Evolutionary conservation across 2,888 invertebrate species (phyloP).

Genomic region (Brachypalpus laphriformis): DNA sequence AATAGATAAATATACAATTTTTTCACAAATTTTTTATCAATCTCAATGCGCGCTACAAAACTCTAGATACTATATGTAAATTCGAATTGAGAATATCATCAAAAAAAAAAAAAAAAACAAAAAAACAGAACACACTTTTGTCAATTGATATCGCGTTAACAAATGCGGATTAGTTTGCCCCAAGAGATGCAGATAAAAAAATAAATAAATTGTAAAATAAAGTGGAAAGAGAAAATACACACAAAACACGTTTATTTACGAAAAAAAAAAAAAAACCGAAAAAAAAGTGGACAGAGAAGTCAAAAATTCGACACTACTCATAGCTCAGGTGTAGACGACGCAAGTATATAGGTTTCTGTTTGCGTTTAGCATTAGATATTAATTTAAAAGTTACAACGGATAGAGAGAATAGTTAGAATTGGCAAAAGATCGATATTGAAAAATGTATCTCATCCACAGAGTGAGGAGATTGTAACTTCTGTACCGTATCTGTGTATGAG

Average conservation of each 20-base stretch:
- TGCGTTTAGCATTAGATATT: neutral
- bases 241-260: conserved; percentile 55
- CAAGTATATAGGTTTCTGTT: neutral
- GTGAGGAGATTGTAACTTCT: neutral
- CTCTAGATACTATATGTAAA: neutral
- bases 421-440: neutral
- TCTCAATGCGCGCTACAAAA: neutral
- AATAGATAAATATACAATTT: neutral
- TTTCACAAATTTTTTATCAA: neutral
- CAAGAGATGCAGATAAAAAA: conserved; percentile 18
- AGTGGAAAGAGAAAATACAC: conserved; percentile 46
- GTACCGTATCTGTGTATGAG: neutral
- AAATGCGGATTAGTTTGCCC: conserved; percentile 30
- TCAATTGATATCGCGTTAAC: conserved; percentile 21
- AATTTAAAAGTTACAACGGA: neutral
- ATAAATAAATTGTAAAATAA: conserved; percentile 1
- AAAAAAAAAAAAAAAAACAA: too few relatives aligned
- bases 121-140: conserved; percentile 5
- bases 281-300: conserved; percentile 6
- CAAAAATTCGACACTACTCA: too few relatives aligned
- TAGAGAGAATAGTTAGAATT: neutral
- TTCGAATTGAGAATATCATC: neutral
- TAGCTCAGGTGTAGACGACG: too few relatives aligned
- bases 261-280: conserved; percentile 22
- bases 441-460: neutral